These are phyloP conservation scores for Adelognathus sp. DNA, from an alignment of 2,888 invertebrate genomes.

Conservation along the genomic window DNA sequence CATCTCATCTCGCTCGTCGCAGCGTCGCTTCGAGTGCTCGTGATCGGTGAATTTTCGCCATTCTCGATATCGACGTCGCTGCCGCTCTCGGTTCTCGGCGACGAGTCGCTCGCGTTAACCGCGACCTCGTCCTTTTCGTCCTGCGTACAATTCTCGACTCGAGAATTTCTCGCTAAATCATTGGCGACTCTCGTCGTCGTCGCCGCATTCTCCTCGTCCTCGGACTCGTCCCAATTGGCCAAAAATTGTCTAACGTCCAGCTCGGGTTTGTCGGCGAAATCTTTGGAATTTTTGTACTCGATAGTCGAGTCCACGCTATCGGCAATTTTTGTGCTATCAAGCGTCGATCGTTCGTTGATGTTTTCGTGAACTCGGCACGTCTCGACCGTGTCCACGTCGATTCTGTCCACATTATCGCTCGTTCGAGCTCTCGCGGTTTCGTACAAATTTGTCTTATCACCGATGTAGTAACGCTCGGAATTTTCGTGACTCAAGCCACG, in stretches of 20 bases:
- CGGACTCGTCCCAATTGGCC: constrained; percentile 79
- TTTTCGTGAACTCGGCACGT: constrained; percentile 3
- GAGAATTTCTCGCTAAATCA: neutral
- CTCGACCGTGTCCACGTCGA: constrained; percentile 47
- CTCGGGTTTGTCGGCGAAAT: constrained; percentile 76
- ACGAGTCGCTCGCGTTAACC: neutral
- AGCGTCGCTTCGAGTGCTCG: neutral
- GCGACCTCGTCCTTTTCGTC: neutral
- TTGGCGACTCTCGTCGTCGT: constrained; percentile 27
- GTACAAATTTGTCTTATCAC: constrained; percentile 32
- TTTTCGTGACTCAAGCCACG: constrained; percentile 51
- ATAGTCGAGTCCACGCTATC: neutral
- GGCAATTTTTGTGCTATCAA: no score
- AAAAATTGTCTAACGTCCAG: constrained; percentile 79
- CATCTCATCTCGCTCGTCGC: constrained; percentile 65
- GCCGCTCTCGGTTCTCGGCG: no score
- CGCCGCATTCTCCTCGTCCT: constrained; percentile 76
- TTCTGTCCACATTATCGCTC: constrained; percentile 45
- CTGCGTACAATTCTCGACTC: no score
- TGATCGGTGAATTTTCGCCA: neutral
- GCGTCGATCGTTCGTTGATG: constrained; percentile 13
- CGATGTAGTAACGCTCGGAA: constrained; percentile 57
- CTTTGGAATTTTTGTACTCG: constrained; percentile 62
- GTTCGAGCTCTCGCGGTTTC: constrained; percentile 49
- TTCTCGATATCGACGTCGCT: neutral